These are phyloP conservation scores for Trissolcus brochymenae DNA, from an alignment of 2,888 invertebrate genomes.

Conservation along the genomic window DNA sequence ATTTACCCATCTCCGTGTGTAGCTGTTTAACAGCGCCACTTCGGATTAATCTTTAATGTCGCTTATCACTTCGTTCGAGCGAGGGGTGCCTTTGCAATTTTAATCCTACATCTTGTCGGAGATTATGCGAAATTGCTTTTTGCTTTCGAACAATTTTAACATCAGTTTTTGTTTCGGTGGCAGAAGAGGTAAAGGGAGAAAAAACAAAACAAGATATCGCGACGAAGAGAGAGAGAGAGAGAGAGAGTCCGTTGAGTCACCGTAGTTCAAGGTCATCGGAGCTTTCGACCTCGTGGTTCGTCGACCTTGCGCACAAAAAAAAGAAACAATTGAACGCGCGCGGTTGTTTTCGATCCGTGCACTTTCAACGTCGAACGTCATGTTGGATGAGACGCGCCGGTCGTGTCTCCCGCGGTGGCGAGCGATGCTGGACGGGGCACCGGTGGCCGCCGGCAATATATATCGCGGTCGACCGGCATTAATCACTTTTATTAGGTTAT, in stretches of 20 bases:
- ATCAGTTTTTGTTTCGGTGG: too few species aligned
- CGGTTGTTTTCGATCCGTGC: slow-evolving; percentile 23
- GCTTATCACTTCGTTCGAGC: slow-evolving; percentile 22
- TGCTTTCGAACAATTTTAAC: too few species aligned
- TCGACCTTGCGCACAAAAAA: slow-evolving; percentile 7
- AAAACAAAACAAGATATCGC: too few species aligned
- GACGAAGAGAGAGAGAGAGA: too few species aligned
- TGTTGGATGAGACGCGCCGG: slow-evolving; percentile 23
- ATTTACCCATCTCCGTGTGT: slow-evolving; percentile 28
- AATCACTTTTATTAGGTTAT: slow-evolving; percentile 73
- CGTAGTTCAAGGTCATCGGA: slow-evolving; percentile 21
- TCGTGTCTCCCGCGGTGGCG: slow-evolving; percentile 39
- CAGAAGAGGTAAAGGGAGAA: too few species aligned
- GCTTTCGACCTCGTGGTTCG: slow-evolving; percentile 13
- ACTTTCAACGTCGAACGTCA: slow-evolving; percentile 45
- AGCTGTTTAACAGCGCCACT: slow-evolving; percentile 26
- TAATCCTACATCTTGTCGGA: background rate
- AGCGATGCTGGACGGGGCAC: slow-evolving; percentile 22
- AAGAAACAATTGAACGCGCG: slow-evolving; percentile 11
- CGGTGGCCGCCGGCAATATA: slow-evolving; percentile 57
- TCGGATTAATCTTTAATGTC: slow-evolving; percentile 23
- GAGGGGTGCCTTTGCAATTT: background rate
- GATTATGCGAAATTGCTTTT: background rate
- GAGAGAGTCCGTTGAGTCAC: background rate
- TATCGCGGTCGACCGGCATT: slow-evolving; percentile 67